Conservation (phyloP, 2,113 vertebrate genomes). For the Alces alces region DNA sequence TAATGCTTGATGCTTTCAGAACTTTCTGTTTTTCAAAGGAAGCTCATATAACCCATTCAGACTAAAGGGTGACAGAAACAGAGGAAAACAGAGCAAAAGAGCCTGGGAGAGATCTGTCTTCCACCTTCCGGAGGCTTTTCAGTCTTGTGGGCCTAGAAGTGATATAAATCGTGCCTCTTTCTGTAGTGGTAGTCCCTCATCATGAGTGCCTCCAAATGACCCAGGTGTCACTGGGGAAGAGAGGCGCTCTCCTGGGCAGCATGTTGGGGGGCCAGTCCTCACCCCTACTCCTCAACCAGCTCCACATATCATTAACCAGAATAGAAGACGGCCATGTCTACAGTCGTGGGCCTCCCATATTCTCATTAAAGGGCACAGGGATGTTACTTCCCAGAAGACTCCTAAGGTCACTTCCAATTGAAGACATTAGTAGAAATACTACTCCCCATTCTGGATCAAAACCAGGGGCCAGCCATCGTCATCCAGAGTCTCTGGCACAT, state of each 20-base stretch:
- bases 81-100: neutral
- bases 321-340: constrained; percentile 10
- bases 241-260: neutral
- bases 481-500: neutral
- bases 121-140: neutral
- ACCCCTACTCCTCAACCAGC: neutral
- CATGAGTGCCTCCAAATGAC: neutral
- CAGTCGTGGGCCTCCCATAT: neutral
- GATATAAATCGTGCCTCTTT: neutral
- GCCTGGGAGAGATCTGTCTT: neutral
- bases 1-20: neutral
- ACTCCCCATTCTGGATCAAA: neutral
- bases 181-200: neutral
- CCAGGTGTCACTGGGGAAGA: neutral
- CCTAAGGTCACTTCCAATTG: neutral
- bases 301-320: neutral
- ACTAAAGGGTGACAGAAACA: neutral
- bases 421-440: neutral
- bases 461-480: neutral
- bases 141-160: neutral
- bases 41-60: neutral
- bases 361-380: neutral
- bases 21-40: neutral
- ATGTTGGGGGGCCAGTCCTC: too few relatives aligned
- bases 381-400: neutral